Base-by-base conservation (phyloP, 2,888 invertebrate genomes). In the Dasysyrphus tricinctus region DNA sequence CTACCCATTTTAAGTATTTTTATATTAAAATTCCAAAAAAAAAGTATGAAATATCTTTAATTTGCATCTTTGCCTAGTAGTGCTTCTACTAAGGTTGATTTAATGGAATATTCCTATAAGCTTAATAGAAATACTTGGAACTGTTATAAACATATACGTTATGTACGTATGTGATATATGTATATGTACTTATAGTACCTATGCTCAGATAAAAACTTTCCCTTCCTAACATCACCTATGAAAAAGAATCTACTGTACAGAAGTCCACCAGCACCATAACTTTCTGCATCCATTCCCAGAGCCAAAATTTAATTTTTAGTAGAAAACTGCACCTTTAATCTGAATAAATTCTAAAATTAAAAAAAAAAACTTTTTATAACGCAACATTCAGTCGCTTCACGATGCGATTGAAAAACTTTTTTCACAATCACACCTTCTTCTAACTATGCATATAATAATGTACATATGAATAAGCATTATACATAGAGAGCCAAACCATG, bases 281-380 rank as follows among this genome's bases (percentile, higher is more conserved):
- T 12, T 47, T 32, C 16, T 32, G 12, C 11, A n/a, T 72, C 34
- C 56, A 2, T 42, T 54, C 3, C n/a, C 3, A 42, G 14, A 51
- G 61, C 19, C 37, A 42, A 34, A 54, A 67, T 76, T 67, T 67
- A 80, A 73, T 72, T 73, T 73, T 16, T 51, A 57, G 72, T 34
- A 65, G 39, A 67, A 76, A 32, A 39, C 14, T 24, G 80, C 80
- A 77, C 72, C 67, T 73, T 76, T 61, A 59, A 56, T 44, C 67
- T 16, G 59, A 34, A 59, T 67, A 59, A 59, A 80, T 84, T 65
- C 39, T n/a, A 73, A 84, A 76, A 80, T 67, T 67, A 61, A 32
- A 54, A 76, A 70, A 80, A 77, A 2, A 3, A 19, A 69, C 49
- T 65, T 74, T 47, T 14, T 32, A 49, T 34, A 29, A 54, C 42